A percentile compares a stretch with the other conserved stretches of the same genome.
phyloP scores from a whole-genome alignment of 2,888 invertebrate genomes.

The Cristatella mucedo region DNA sequence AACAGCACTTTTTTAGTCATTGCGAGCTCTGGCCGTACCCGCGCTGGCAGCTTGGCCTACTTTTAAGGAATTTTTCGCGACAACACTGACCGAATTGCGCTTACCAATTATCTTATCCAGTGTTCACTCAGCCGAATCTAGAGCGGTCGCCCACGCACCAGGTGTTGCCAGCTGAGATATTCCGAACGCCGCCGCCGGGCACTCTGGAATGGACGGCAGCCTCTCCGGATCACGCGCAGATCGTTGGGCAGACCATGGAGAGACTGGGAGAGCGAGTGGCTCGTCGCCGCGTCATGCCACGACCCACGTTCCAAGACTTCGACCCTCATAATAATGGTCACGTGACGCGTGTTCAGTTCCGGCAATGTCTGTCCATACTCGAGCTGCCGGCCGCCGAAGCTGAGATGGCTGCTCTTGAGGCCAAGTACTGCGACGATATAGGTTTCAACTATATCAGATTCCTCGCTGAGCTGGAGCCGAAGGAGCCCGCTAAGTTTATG shows the following conservation, averaged over 20 bases:
- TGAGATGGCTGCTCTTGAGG: constrained; percentile 32
- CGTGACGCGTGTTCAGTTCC: constrained; percentile 33
- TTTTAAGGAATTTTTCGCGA: too few relatives aligned
- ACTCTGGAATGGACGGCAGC: constrained; percentile 30
- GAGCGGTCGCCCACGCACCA: constrained; percentile 28
- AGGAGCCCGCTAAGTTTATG: constrained; percentile 21
- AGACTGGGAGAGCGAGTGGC: constrained; percentile 24
- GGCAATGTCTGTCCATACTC: constrained; percentile 33
- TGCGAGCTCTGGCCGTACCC: too few relatives aligned
- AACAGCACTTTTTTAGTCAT: too few relatives aligned
- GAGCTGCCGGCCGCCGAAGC: constrained; percentile 26
- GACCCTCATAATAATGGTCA: constrained; percentile 39
- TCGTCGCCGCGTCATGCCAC: constrained; percentile 29
- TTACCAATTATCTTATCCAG: constrained; percentile 16
- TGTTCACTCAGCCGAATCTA: constrained; percentile 33
- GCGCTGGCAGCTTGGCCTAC: too few relatives aligned
- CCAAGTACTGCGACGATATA: constrained; percentile 32
- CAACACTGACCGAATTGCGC: too few relatives aligned
- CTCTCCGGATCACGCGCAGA: constrained; percentile 23
- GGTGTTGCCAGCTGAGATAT: constrained; percentile 29
- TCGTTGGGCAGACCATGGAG: constrained; percentile 28
- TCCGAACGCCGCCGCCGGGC: constrained; percentile 33
- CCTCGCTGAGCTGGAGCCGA: constrained; percentile 29
- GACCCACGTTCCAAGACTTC: constrained; percentile 37
- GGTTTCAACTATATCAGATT: constrained; percentile 35